Evolutionary conservation across 2,888 invertebrate genomes (phyloP).

Genomic region (Itoplectis maculator): DNA sequence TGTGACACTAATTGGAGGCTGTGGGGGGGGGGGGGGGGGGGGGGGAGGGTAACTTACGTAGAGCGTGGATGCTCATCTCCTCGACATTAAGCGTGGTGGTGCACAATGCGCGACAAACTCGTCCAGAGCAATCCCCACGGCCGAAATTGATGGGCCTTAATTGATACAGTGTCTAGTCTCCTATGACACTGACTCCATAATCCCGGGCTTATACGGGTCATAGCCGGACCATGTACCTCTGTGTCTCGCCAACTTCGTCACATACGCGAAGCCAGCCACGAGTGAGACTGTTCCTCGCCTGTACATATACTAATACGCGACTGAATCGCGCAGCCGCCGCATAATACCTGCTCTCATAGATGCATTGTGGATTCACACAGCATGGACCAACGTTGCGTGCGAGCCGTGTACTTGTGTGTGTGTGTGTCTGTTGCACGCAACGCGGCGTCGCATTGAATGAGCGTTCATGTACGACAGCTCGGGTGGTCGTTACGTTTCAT

Average conservation of each 20-base stretch:
- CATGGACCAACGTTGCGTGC: slow-evolving; percentile 32
- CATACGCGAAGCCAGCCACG: slow-evolving; percentile 58
- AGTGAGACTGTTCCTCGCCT: slow-evolving; percentile 14
- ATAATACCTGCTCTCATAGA: slow-evolving; percentile 51
- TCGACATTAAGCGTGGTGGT: not conserved
- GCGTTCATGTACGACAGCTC: slow-evolving; percentile 57
- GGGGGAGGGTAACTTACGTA: too few relatives aligned
- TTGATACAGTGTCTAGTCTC: slow-evolving; percentile 75
- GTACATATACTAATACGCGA: slow-evolving; percentile 1
- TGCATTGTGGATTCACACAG: slow-evolving; percentile 58
- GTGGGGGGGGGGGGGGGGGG: too few relatives aligned
- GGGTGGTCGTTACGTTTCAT: slow-evolving; percentile 69
- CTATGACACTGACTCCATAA: slow-evolving; percentile 78
- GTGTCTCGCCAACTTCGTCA: slow-evolving; percentile 72
- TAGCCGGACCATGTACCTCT: slow-evolving; percentile 76
- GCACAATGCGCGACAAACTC: not conserved
- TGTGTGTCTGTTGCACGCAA: slow-evolving; percentile 46
- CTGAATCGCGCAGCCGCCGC: slow-evolving; percentile 19
- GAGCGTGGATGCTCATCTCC: too few relatives aligned
- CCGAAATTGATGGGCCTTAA: slow-evolving; percentile 80
- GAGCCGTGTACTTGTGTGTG: not conserved
- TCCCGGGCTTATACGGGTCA: slow-evolving; percentile 79
- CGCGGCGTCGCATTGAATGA: slow-evolving; percentile 49
- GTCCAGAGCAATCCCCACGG: slow-evolving; percentile 52
- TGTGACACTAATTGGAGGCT: too few relatives aligned